Conservation (phyloP, 35 echinoderm and acorn worm species). For the Apostichopus japonicus region DNA sequence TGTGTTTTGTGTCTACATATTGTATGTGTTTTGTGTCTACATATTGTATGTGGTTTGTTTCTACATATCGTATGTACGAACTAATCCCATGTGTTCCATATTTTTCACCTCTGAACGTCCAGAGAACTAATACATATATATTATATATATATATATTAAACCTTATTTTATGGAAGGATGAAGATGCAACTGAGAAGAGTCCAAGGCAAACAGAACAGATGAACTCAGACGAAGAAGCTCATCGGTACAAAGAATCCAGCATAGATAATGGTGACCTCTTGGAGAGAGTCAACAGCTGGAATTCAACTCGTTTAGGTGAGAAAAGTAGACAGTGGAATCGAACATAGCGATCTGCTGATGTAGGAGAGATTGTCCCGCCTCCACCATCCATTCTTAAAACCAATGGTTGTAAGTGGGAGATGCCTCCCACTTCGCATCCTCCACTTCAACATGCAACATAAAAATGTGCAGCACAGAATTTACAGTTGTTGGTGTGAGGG, state of each 20-base stretch:
- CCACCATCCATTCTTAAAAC: no score
- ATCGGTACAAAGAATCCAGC: constrained; percentile 31
- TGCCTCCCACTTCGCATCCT: no score
- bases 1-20: not conserved
- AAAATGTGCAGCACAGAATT: no score
- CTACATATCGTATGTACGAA: not conserved
- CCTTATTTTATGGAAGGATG: not conserved
- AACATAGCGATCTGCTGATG: no score
- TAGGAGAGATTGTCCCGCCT: no score
- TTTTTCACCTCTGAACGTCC: no score
- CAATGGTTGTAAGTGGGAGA: no score
- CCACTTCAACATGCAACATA: no score
- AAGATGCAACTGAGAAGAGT: not conserved
- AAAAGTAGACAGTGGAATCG: no score
- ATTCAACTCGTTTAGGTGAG: constrained; percentile 85
- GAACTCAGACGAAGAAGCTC: not conserved
- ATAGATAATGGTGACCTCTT: constrained; percentile 16
- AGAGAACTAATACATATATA: not conserved
- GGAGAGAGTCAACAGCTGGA: constrained; percentile 91
- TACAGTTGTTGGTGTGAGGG: no score
- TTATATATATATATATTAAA: no score
- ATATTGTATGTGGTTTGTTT: not conserved
- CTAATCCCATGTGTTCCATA: no score
- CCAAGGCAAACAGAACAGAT: not conserved
- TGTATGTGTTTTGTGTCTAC: not conserved